These are phyloP conservation scores for Pantherophis guttatus DNA, from an alignment of 2,113 vertebrate genomes.

Conservation along the genomic window DNA sequence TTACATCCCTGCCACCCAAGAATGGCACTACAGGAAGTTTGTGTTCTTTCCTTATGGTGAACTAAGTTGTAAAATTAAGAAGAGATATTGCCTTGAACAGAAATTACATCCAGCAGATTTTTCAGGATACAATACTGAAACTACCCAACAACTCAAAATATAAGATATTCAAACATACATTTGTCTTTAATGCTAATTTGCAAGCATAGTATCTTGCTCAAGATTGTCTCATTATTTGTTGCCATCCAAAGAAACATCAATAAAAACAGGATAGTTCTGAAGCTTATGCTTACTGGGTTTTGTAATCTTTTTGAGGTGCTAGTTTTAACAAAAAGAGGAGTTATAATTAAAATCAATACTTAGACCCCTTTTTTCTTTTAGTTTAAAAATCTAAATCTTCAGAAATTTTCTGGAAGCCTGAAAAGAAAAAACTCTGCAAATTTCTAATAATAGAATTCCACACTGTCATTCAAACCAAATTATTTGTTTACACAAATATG, in stretches of 20 bases:
- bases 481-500: neutral
- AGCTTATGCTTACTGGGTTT: neutral
- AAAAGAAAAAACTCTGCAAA: neutral
- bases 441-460: neutral
- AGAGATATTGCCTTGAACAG: neutral
- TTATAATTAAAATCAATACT: neutral
- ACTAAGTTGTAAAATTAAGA: neutral
- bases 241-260: neutral
- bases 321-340: neutral
- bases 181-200: neutral
- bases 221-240: neutral
- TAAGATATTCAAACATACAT: neutral
- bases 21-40: neutral
- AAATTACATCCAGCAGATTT: neutral
- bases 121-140: neutral
- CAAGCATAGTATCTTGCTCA: neutral
- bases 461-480: neutral
- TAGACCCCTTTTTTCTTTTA: neutral
- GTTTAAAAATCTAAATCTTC: neutral
- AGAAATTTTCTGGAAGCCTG: neutral
- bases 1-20: neutral
- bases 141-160: neutral
- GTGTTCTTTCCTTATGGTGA: neutral
- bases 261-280: neutral
- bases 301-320: neutral